Evolutionary conservation across 92 coral and sea anemone species (phyloP).

Genomic region (Bergia sp.): DNA sequence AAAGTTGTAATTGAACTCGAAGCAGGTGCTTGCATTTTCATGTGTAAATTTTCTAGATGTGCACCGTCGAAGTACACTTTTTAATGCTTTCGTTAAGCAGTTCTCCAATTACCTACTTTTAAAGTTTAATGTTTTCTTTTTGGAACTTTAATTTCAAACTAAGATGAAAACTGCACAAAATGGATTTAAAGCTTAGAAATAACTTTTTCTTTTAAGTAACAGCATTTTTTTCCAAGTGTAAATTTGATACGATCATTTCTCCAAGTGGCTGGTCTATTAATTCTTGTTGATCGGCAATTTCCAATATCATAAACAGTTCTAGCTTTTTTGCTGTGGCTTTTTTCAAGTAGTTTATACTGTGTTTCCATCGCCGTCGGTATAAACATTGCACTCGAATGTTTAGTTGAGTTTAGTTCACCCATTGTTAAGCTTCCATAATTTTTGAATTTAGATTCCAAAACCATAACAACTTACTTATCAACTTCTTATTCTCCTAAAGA

Average conservation of each 20-base stretch:
- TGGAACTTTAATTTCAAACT: not conserved
- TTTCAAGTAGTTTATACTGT: not conserved
- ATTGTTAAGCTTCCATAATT: constrained; percentile 5
- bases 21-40: constrained; percentile 14
- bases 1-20: not conserved
- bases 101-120: not conserved
- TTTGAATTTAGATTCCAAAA: constrained; percentile 24
- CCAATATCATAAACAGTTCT: not conserved
- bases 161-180: not conserved
- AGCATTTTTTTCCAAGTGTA: not conserved
- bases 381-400: constrained; percentile 1
- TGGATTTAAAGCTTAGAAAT: not conserved
- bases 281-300: not conserved
- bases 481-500: constrained; percentile 30
- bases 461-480: constrained; percentile 38
- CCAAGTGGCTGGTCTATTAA: constrained; percentile 2
- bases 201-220: not conserved
- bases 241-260: not conserved
- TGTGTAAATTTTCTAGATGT: not conserved
- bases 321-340: not conserved
- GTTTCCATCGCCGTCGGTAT: not conserved
- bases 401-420: not conserved
- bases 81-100: not conserved
- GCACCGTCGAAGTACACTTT: not conserved
- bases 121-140: not conserved